Conservation (phyloP, 2,888 invertebrate species). For the Lissocephala sabroskyi region DNA sequence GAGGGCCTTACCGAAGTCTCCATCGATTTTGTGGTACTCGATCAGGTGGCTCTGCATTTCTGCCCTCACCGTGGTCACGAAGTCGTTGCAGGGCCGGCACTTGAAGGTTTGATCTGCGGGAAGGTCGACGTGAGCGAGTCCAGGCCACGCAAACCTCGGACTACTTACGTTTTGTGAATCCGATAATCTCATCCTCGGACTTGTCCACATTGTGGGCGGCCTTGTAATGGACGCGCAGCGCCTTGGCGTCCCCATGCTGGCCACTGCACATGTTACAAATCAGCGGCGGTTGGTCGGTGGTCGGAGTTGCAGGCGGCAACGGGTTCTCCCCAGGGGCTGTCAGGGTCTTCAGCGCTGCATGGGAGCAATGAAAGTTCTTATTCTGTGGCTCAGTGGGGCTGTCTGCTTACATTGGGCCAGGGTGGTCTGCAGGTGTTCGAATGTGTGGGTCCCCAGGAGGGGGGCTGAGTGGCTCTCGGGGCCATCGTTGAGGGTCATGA, state of each 20-base stretch:
- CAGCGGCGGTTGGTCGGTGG: too few relatives aligned
- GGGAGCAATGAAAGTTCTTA: too few relatives aligned
- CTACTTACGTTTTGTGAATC: conserved; percentile 45
- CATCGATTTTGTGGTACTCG: conserved; percentile 46
- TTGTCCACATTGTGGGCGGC: conserved; percentile 40
- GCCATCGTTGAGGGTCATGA: conserved; percentile 46
- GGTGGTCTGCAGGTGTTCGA: conserved; percentile 30
- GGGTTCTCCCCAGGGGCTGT: too few relatives aligned
- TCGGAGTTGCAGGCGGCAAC: too few relatives aligned
- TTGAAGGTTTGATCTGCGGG: conserved; percentile 54
- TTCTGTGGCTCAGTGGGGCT: too few relatives aligned
- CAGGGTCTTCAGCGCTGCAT: too few relatives aligned
- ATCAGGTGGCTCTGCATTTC: conserved; percentile 53
- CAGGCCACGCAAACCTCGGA: too few relatives aligned
- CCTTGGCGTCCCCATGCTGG: conserved; percentile 40
- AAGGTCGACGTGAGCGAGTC: too few relatives aligned
- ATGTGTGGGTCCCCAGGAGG: too few relatives aligned
- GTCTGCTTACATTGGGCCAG: conserved; percentile 28
- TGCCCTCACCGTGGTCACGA: conserved; percentile 37
- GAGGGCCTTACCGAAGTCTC: conserved; percentile 53
- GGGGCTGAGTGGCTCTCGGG: too few relatives aligned
- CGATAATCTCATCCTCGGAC: conserved; percentile 47
- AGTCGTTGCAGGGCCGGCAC: conserved; percentile 48
- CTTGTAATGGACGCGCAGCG: conserved; percentile 40
- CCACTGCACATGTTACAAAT: conserved; percentile 41